A percentile compares a stretch with the other conserved stretches of the same genome.
phyloP scores from a whole-genome alignment of 2,797 vertebrate species.

The Ispidina picta region DNA sequence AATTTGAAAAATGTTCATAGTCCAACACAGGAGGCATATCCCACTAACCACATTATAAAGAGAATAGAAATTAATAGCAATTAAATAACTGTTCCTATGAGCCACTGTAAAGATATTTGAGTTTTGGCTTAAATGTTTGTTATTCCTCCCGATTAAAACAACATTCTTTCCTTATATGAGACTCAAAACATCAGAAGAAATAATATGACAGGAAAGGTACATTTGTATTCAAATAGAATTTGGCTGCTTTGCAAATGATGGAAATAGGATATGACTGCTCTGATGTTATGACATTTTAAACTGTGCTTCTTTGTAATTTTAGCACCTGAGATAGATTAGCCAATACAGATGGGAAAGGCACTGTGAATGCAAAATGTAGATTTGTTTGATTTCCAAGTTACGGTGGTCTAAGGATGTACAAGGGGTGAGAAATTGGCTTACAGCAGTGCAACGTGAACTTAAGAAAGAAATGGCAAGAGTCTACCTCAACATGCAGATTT shows the following conservation, averaged over 20 bases:
- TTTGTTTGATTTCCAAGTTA: not conserved
- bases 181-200: not conserved
- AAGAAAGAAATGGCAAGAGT: not conserved
- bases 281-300: not conserved
- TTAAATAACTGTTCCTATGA: not conserved
- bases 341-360: not conserved
- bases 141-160: not conserved
- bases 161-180: not conserved
- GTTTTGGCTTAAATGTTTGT: not conserved
- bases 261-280: not conserved
- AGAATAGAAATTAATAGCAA: not conserved
- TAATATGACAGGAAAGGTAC: not conserved
- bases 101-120: not conserved
- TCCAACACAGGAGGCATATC: not conserved
- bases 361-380: not conserved
- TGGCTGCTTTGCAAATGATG: not conserved
- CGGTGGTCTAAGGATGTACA: not conserved
- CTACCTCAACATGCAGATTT: not conserved
- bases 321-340: not conserved
- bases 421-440: not conserved
- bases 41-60: fast-evolving
- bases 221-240: not conserved
- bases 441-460: not conserved
- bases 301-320: not conserved
- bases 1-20: not conserved